Percentiles rank a stretch among this genome's conserved stretches.
Evolutionary conservation across 2,888 invertebrate genomes (phyloP).

Genomic region (Troides helena): DNA sequence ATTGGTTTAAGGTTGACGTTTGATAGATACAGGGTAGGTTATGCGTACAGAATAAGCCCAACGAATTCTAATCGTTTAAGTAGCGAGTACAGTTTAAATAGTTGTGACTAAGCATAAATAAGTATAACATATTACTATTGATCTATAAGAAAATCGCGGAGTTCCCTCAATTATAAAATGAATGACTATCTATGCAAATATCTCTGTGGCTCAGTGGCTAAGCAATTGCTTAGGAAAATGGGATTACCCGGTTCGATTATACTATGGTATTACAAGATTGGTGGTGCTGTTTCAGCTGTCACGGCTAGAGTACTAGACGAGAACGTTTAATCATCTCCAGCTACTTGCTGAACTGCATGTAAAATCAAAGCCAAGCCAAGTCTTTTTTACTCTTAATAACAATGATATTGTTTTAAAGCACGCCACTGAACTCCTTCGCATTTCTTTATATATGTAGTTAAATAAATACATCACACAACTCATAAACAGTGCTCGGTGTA

Average conservation of each 20-base stretch:
- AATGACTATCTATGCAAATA: background rate
- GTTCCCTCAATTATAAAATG: background rate
- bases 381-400: background rate
- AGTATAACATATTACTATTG: background rate
- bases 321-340: too few species aligned
- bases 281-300: too few species aligned
- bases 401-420: background rate
- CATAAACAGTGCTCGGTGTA: conserved; percentile 5
- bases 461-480: conserved; percentile 4
- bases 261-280: too few species aligned
- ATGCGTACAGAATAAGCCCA: conserved; percentile 64
- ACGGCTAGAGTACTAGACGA: too few species aligned
- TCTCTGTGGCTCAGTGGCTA: too few species aligned
- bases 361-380: too few species aligned
- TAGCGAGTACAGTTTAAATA: conserved; percentile 38
- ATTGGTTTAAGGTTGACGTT: conserved; percentile 32
- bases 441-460: background rate
- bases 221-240: too few species aligned
- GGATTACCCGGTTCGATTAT: too few species aligned
- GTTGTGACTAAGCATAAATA: conserved; percentile 21
- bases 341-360: too few species aligned
- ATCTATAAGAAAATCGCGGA: background rate
- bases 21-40: conserved; percentile 55
- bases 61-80: conserved; percentile 54
- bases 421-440: background rate